Evolutionary conservation across 1,140 invertebrate genomes (phyloP).

Genomic region (Babylonia areolata): DNA sequence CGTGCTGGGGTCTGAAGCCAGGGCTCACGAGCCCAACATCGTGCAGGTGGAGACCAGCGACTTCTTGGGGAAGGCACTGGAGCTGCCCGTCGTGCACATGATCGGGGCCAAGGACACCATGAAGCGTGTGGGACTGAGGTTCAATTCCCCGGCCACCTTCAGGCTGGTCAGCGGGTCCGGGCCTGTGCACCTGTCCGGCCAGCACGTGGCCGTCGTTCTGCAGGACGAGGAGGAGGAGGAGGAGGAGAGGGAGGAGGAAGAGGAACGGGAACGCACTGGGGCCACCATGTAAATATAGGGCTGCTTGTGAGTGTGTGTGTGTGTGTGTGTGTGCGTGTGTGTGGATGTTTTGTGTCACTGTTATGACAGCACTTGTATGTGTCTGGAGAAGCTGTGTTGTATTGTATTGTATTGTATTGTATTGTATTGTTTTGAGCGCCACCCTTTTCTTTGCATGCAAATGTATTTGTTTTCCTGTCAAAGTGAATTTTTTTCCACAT

Average conservation of each 20-base stretch:
- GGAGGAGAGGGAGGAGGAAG: not conserved
- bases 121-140: not conserved
- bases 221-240: not conserved
- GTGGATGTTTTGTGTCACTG: too few species aligned
- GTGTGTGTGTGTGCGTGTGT: too few species aligned
- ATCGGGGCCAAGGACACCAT: not conserved
- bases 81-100: not conserved
- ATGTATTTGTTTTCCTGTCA: too few species aligned
- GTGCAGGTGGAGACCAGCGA: not conserved
- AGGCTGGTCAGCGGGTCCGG: not conserved
- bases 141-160: conserved; percentile 12
- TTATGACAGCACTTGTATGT: too few species aligned
- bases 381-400: too few species aligned
- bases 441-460: too few species aligned
- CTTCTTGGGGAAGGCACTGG: not conserved
- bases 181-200: not conserved
- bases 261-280: not conserved
- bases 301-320: not conserved
- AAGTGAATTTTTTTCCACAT: too few species aligned
- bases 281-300: not conserved
- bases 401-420: too few species aligned
- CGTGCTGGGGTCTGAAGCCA: not conserved
- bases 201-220: not conserved
- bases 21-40: not conserved
- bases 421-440: too few species aligned